Conservation (phyloP, 2,888 invertebrate genomes). For the Phorcus lineatus region DNA sequence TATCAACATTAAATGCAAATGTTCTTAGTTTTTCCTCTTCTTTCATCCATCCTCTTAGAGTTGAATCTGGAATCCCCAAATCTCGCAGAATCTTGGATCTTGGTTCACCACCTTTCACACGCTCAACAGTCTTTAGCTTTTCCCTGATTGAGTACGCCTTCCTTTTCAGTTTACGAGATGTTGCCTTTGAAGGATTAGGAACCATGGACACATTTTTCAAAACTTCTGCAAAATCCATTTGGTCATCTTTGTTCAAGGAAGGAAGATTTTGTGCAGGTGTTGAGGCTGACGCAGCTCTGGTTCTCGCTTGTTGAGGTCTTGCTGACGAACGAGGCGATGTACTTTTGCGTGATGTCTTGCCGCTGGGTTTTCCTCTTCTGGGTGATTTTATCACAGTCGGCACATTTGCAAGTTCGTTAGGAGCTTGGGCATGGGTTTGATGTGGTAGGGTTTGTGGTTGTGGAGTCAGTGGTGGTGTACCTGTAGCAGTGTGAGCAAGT, state of each 20-base stretch:
- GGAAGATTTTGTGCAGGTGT: neutral
- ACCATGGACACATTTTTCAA: constrained; percentile 20
- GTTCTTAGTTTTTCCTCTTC: constrained; percentile 16
- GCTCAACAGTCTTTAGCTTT: constrained; percentile 9
- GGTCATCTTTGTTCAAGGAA: neutral
- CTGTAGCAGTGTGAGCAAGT: neutral
- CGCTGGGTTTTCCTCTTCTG: neutral
- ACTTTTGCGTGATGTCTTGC: neutral
- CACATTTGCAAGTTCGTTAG: neutral
- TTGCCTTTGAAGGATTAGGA: neutral
- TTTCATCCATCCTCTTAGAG: constrained; percentile 14
- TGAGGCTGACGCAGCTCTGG: neutral
- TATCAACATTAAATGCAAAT: constrained; percentile 15
- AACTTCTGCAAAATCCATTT: constrained; percentile 9
- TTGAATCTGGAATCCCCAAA: constrained; percentile 11
- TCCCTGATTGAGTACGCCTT: constrained; percentile 2
- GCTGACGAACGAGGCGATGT: neutral
- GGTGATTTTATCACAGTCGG: neutral
- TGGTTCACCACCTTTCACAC: neutral
- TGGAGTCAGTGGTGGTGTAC: neutral
- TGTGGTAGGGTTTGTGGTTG: neutral
- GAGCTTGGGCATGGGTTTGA: neutral
- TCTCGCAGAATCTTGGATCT: constrained; percentile 14
- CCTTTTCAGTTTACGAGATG: constrained; percentile 6
- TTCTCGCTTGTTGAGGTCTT: neutral